Base-by-base conservation (phyloP, 2,113 vertebrate species). In the Ammospiza nelsoni region DNA sequence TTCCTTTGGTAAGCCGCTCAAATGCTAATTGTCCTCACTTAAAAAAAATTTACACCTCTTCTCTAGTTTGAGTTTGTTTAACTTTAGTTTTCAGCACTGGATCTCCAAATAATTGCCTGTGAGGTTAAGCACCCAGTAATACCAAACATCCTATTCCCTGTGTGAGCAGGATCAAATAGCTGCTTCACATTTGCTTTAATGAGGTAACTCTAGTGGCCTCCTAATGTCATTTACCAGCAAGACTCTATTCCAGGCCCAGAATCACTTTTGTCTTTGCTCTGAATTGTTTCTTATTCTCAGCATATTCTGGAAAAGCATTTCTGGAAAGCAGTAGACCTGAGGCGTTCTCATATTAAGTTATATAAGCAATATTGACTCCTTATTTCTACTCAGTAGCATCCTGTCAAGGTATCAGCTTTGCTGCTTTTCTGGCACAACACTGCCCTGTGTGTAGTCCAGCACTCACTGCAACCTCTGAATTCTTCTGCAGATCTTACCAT, bases 41-140 rank as follows among this genome's bases (percentile, higher is more conserved):
- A 7, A 12, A 81, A 81, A 94, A 93, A 95, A 94, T 92, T 93
- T 94, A 52, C 93, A 94, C 92, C 90, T 94, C 90, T 88, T 65
- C 49, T 65, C 41, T 25, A 63, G n/a, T 28, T 59, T 41, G 68
- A 86, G 63, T 90, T 95, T 96, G 93, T 96, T 96, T 95, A 96
- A 59, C 65, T 95, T 92, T 4, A 84, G 86, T 87, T 96, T 97
- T 96, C 94, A 96, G 85, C 93, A 76, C 92, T 80, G 29, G 63
- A 84, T 93, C 80, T 72, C 88, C 0, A 0, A 44, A 41, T 84
- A 92, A 94, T 71, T 93, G 83, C 79, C 76, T 65, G 37, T 1
- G 7, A 92, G 73, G 31, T 82, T 95, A 94, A 95, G 77, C 89
- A 90, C 80, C 65, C 52, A 76, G 11, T 96, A 94, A 95, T 58